Base-by-base conservation (phyloP, 2,888 invertebrate species). In the Drosophila atripex region DNA sequence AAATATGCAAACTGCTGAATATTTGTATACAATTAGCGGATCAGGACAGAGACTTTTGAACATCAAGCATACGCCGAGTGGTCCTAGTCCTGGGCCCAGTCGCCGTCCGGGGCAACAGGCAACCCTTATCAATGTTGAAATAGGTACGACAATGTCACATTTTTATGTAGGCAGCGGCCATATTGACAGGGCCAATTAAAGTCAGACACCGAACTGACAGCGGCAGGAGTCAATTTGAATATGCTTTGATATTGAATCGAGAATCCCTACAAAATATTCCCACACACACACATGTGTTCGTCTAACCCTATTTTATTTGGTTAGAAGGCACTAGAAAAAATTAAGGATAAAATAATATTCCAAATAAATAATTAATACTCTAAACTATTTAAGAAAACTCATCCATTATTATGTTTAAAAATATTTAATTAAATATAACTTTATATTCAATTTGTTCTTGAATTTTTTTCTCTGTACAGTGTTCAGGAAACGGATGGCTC, bases 401-500 rank as follows among this genome's bases (percentile, higher is more conserved):
- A 2, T n/a, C n/a, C 4, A 5, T 12, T 12, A 4, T n/a, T 4
- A 35, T 12, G 4, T 3, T 12, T 28, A 9, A 9, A 28, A 8
- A 1, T 8, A 2, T 25, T 28, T 28, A 28, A 28, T 28, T 28
- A 8, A 8, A n/a, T 8, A 28, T 28, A 28, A 18, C 18, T 18
- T 18, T 18, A 1, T 18, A 18, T 2, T 18, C 18, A 5, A 35
- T 35, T 35, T 2, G 4, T 21, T 11, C 4, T 11, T 12, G 6
- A 35, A 1, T 47, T 43, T 57, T 25, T 51, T 52, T n/a, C 5
- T 32, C 4, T 70, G 65, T 54, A 39, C 93, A 98, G 98, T 79
- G 97, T 98, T 14, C 97, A 98, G 93, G 97, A 98, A 85, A 96
- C 97, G 32, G 98, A 98, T 90, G 97, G 96, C 8, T 96, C 97